phyloP scores from a whole-genome alignment of 2,888 invertebrate species.

The Brenthis daphne region DNA sequence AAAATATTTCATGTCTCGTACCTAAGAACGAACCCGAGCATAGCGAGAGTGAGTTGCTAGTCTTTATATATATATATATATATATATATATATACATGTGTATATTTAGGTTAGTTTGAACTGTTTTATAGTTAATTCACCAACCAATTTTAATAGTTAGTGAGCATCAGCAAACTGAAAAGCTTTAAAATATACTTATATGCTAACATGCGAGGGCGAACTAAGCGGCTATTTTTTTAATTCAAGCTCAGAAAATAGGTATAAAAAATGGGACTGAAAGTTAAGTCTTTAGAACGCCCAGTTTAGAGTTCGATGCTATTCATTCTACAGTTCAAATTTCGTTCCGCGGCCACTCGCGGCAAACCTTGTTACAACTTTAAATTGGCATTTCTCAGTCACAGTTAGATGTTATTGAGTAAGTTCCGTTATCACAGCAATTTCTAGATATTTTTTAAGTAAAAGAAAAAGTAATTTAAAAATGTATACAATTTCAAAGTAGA shows the following conservation, averaged over 20 bases:
- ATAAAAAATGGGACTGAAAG: slow-evolving; percentile 72
- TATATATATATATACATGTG: too few relatives aligned
- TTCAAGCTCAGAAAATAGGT: slow-evolving; percentile 27
- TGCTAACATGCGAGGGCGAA: neutral
- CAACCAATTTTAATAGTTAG: too few relatives aligned
- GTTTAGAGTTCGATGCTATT: slow-evolving; percentile 52
- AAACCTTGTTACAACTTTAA: slow-evolving; percentile 81
- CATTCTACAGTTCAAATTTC: slow-evolving; percentile 67
- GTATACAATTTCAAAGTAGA: slow-evolving; percentile 10
- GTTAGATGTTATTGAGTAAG: slow-evolving; percentile 47
- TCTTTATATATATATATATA: too few relatives aligned
- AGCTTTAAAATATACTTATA: too few relatives aligned
- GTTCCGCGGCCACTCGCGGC: slow-evolving; percentile 76
- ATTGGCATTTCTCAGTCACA: slow-evolving; percentile 80
- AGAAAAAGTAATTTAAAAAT: slow-evolving; percentile 23
- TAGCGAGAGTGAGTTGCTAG: too few relatives aligned
- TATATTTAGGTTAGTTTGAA: too few relatives aligned
- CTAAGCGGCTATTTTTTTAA: slow-evolving; percentile 1
- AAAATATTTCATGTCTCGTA: too few relatives aligned
- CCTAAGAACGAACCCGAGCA: too few relatives aligned
- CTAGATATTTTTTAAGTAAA: slow-evolving; percentile 14
- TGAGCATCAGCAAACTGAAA: too few relatives aligned
- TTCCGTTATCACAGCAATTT: slow-evolving; percentile 15
- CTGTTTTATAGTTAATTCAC: too few relatives aligned
- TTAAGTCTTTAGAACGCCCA: slow-evolving; percentile 72